Conservation (phyloP, 2,113 vertebrate genomes). For the Holacanthus passer region DNA sequence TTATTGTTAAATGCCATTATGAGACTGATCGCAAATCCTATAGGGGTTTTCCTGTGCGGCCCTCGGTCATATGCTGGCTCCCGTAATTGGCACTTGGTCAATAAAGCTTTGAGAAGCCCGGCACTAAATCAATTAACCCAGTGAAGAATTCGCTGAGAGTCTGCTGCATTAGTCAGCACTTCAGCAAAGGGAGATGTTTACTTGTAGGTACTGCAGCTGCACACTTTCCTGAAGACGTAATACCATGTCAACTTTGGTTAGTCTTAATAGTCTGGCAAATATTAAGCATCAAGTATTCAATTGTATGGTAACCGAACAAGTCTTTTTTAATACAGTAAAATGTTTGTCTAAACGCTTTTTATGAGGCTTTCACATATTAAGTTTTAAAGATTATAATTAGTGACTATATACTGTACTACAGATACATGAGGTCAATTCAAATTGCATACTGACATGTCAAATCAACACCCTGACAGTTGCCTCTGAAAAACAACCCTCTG, state of each 20-base stretch:
- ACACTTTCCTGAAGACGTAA: neutral
- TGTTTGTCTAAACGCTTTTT: neutral
- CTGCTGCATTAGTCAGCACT: constrained; percentile 33
- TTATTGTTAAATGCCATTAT: too few species aligned
- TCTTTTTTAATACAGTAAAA: neutral
- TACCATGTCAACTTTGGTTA: neutral
- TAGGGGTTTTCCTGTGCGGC: too few species aligned
- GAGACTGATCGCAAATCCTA: too few species aligned
- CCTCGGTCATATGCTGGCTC: too few species aligned
- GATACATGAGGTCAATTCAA: neutral
- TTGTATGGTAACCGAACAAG: too few species aligned
- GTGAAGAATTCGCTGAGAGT: constrained; percentile 10
- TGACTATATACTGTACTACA: neutral
- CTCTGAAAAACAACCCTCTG: neutral
- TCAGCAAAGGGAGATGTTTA: neutral
- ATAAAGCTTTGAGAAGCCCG: too few species aligned
- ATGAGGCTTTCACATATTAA: neutral
- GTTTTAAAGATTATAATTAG: neutral
- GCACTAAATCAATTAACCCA: constrained; percentile 48
- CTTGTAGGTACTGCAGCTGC: neutral
- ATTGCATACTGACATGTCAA: neutral
- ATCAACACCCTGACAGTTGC: neutral
- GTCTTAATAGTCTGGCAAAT: too few species aligned
- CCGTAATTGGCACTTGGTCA: too few species aligned
- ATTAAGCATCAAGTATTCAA: too few species aligned